Base-by-base conservation (phyloP, 2,113 vertebrate genomes). In the Phodopus roborovskii region DNA sequence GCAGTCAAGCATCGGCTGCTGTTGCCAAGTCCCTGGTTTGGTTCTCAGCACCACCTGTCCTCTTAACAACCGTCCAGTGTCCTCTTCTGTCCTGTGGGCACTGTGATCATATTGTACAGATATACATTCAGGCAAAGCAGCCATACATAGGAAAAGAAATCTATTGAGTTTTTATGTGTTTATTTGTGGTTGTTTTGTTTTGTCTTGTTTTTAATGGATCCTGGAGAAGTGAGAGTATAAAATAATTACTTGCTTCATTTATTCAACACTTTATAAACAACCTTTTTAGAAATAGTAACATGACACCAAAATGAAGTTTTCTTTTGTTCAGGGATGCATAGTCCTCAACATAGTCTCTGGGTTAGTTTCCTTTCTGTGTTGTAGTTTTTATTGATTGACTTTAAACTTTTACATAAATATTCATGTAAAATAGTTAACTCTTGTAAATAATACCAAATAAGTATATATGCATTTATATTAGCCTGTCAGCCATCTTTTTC, bases 201-300 rank as follows among this genome's bases (percentile, higher is more conserved):
- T 53, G 50, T 53, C 50, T 53, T 68, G 28, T 33, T 68, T 78
- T 78, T 77, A 78, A 33, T 33, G 45, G 75, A 78, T 78, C 33
- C 45, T 45, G 11, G 48, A 33, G 45, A 78, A 50, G 7, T 50
- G 50, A 53, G 48, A 79, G 45, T 30, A 36, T 30, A 86, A 7
- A 93, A 30, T 68, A 88, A 88, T 68, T 90, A 58, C 28, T 70
- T 9, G 58, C 28, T 93, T 85, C 17, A 90, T 82, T 94, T 90
- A 89, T 75, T 94, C 78, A 10, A 71, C 17, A 87, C 90, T 78
- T 96, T 68, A 81, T 70, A 82, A 89, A 79, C 81, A 85, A 1
- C 33, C 28, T 7, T 91, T 26, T 85, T 20, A 93, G 36, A 85
- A 81, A 42, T 26, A 92, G 36, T 68, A 84, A 83, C 26, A 33